Evolutionary conservation across 2,113 vertebrate genomes (phyloP), one percentile per base, ranked within the genome.

Genomic region (Ictalurus punctatus): DNA sequence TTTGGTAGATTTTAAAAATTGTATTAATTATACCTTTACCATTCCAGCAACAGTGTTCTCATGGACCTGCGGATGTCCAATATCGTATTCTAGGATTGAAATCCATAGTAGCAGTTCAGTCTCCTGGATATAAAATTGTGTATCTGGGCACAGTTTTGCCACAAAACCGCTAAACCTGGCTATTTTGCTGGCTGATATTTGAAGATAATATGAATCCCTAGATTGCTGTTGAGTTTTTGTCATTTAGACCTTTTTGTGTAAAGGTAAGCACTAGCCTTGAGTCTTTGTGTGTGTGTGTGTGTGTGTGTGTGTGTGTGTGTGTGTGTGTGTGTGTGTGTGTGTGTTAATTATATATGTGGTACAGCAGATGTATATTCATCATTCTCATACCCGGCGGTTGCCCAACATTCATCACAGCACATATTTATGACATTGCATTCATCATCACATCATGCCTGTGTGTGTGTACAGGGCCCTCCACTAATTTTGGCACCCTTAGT

Each of bases 401-500:
- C 23, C 10, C 44, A 78, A 52, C 21, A 78, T 78, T 78, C 74
- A 78, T 78, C 74, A 78, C 44, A 52, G 44, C 74, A 78, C 44
- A 78, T 78, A 78, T 78, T 78, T 78, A 78, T 78, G 74, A 48
- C 74, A 78, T 78, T 78, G 37, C 40, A 52, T 78, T 78, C 74
- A 78, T 78, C 74, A 78, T 78, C 74, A 48, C 74, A 12, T 78
- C 74, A 27, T 25, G 9, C 9, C 23, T 13, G 21, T 27, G 9
- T 78, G 74, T 78, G 73, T 40, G 16, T 37, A 48, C 48, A 1
- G 48, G 8, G 48, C 48, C 48, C 48, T 48, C 48, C 48, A 48
- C 48, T 48, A 48, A 48, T 48, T 8, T 48, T 48, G 48, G 48
- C 48, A 48, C 48, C 6, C 48, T 48, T 48, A 7, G 48, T 48